Base-by-base conservation (phyloP, 1,140 invertebrate genomes). In the Lamellibrachia luymesi region DNA sequence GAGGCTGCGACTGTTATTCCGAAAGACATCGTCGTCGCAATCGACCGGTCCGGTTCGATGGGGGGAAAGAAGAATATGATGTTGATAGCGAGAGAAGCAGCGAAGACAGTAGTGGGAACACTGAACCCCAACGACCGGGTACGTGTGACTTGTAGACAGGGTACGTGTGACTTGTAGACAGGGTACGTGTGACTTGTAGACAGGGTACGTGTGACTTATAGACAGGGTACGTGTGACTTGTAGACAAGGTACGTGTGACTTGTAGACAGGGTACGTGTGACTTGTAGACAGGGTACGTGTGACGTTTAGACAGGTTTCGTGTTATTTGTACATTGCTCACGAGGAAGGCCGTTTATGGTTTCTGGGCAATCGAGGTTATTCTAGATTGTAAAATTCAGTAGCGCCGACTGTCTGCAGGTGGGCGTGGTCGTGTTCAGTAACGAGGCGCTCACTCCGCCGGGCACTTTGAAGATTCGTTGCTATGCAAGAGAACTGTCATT, bases 21-120 rank as follows among this genome's bases (percentile, higher is more conserved):
- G 10, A 93, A 93, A 10, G 92, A 92, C 38, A 91, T 93, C 17
- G 93, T 93, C 10, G 27, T 93, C 7, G 93, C 92, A 2, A 90
- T 93, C 90, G 93, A 93, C 51, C 25, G 27, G 22, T 93, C 93
- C 90, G 51, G 52, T 7, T 93, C 93, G 2, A 93, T 93, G 92
- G 51, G 25, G 2, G 64, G 64, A 10, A 0, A 2, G 2, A 80
- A 17, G 64, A 38, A 38, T 38, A 38, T 38, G 38, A 80, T 80
- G 64, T 22, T 0, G 27, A 91, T 91, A 22, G 91, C 91, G 13
- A 91, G 51, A 51, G 91, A 91, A n/a, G 91, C 91, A 91, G 91
- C 91, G 13, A 91, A 91, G 17, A 91, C 91, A 4, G 91, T 91
- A 4, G 51, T 91, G 10, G 91, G 22, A 51, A 91, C 91, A 17